phyloP scores from a whole-genome alignment of 2,888 invertebrate species.

The Cactoblastis cactorum region DNA sequence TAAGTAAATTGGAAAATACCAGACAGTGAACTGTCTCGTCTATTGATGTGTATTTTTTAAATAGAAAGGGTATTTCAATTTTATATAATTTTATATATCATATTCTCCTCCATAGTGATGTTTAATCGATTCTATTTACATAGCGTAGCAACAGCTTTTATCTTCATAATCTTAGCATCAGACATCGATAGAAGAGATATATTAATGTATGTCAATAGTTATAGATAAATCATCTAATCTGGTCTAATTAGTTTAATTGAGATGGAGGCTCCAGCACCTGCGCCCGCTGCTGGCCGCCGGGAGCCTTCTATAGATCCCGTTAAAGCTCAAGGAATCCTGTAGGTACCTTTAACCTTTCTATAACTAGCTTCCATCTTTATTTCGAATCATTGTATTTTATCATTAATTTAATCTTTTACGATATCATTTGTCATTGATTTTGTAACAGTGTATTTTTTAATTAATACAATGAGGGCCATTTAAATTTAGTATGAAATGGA shows the following conservation, averaged over 20 bases:
- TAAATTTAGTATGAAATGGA: too few relatives aligned
- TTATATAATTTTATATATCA: too few relatives aligned
- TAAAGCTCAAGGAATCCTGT: conserved; percentile 70
- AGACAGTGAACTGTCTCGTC: too few relatives aligned
- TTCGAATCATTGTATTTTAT: too few relatives aligned
- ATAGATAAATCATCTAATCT: too few relatives aligned
- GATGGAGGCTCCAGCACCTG: conserved; percentile 55
- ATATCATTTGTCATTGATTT: too few relatives aligned
- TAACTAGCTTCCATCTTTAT: background rate
- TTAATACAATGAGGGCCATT: too few relatives aligned
- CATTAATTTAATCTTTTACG: too few relatives aligned
- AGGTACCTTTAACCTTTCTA: conserved; percentile 24
- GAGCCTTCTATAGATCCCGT: conserved; percentile 65
- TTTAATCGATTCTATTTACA: conserved; percentile 3
- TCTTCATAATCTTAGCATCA: background rate
- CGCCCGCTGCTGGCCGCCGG: conserved; percentile 40
- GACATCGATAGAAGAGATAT: background rate
- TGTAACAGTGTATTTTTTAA: too few relatives aligned
- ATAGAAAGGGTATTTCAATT: too few relatives aligned
- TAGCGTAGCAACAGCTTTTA: conserved; percentile 12
- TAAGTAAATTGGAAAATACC: too few relatives aligned
- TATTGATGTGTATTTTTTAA: too few relatives aligned
- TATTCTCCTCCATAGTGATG: background rate
- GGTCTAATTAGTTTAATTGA: conserved; percentile 13
- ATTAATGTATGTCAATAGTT: background rate